Evolutionary conservation across 1,140 invertebrate genomes (phyloP).

Genomic region (Arctopsyche grandis): DNA sequence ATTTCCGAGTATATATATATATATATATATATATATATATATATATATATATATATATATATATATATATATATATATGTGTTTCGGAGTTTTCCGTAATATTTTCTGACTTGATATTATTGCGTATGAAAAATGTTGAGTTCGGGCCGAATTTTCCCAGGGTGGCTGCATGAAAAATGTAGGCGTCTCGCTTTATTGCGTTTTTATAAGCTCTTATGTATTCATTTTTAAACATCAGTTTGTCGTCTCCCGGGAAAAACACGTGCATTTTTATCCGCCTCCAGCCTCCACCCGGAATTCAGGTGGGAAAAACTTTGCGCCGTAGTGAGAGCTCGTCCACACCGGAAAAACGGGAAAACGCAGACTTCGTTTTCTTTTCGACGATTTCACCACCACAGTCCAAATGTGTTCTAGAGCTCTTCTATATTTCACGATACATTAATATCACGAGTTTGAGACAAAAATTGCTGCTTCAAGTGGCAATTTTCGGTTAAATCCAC

Average conservation of each 20-base stretch:
- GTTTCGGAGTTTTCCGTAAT: not conserved
- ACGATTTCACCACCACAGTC: not conserved
- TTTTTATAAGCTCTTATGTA: constrained; percentile 37
- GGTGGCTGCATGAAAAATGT: constrained; percentile 11
- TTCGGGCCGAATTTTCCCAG: not conserved
- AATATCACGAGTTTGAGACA: no score
- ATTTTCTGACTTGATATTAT: not conserved
- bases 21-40: no score
- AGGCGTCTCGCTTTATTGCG: constrained; percentile 38
- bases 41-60: not conserved
- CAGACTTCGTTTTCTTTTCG: not conserved
- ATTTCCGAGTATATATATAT: no score
- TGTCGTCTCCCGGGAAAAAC: constrained; percentile 2
- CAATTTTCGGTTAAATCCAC: no score
- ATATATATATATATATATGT: constrained; percentile 7
- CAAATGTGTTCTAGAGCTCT: no score
- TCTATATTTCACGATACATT: no score
- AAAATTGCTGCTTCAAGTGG: no score
- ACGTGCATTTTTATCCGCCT: not conserved
- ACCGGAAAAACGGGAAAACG: not conserved
- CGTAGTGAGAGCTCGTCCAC: not conserved
- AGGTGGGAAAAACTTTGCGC: not conserved
- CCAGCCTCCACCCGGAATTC: not conserved
- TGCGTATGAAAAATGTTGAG: constrained; percentile 15
- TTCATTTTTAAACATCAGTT: constrained; percentile 43